Evolutionary conservation across 2,888 invertebrate species (phyloP).

Genomic region (Graphium colonna): DNA sequence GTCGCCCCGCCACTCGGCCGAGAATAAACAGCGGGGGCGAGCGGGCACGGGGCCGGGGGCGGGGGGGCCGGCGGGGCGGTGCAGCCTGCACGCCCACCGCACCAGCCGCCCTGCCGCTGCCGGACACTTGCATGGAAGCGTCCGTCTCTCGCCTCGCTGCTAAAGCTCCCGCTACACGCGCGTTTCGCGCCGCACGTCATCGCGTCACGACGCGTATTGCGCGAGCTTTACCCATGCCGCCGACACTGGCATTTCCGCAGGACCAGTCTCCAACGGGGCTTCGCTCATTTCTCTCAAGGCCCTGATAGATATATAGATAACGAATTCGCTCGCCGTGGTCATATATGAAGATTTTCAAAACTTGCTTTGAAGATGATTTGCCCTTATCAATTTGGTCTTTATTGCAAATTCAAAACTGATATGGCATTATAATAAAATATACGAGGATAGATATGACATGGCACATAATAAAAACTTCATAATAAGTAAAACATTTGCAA

Average conservation of each 20-base stretch:
- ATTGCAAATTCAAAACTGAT: too few relatives aligned
- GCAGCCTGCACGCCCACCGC: conserved; percentile 75
- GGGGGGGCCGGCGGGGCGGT: conserved; percentile 45
- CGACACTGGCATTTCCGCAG: background rate
- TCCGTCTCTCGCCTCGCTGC: conserved; percentile 3
- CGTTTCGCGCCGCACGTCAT: conserved; percentile 3
- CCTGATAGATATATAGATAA: too few relatives aligned
- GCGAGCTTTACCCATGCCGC: background rate
- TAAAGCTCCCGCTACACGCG: conserved; percentile 29
- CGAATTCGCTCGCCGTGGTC: too few relatives aligned
- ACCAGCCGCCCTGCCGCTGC: conserved; percentile 64
- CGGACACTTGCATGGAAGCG: conserved; percentile 31
- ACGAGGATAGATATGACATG: too few relatives aligned
- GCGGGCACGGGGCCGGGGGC: conserved; percentile 47
- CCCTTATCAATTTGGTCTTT: too few relatives aligned
- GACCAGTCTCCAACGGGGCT: background rate
- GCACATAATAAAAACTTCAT: too few relatives aligned
- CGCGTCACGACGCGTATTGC: background rate
- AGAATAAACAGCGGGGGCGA: conserved; percentile 70
- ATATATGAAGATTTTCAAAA: too few relatives aligned
- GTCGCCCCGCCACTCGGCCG: conserved; percentile 69
- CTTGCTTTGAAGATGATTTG: too few relatives aligned
- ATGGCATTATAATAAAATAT: too few relatives aligned
- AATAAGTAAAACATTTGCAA: too few relatives aligned
- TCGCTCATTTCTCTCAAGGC: too few relatives aligned